Base-by-base conservation (phyloP, 2,797 vertebrate species). In the Spinibarbus caldwelli region DNA sequence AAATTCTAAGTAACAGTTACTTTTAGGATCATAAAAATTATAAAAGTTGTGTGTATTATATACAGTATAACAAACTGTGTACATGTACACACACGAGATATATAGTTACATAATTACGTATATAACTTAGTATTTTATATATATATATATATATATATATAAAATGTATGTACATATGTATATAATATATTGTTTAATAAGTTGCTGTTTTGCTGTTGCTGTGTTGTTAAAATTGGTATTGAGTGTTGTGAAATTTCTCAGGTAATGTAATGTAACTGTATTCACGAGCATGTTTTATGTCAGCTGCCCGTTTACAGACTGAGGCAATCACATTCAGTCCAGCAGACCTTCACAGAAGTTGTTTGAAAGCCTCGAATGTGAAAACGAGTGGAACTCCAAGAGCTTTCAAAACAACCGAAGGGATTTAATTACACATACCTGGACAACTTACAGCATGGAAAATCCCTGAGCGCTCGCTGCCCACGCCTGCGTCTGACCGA, bases 361-460 rank as follows among this genome's bases (percentile, higher is more conserved):
- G 88, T 71, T 83, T 59, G 80, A 90, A 89, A 89, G 73, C 85
- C 90, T 91, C 88, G 89, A 91, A 94, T 90, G 92, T 90, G 91
- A 93, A 93, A 93, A 93, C 79, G 92, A 90, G 89, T 93, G 90
- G 92, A 92, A 93, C 93, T 93, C 92, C 91, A 86, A 92, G 91
- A 88, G 90, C 92, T 94, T 92, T 94, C 87, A 93, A 94, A 95
- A 95, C 93, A 94, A 86, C 90, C 88, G 87, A 82, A 85, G 19
- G 92, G 92, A 92, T 94, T 95, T 95, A 90, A 92, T 95, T 94
- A 93, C 93, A 91, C 94, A 95, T 94, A 95, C 93, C 94, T 95
- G 93, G 90, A 91, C 90, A 92, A 88, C 93, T 94, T 90, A 94
- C 92, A 88, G 89, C 91, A 95, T 95, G 94, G 95, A 95, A 95